phyloP scores from a whole-genome alignment of 2,797 vertebrate species.

The Channa striata region DNA sequence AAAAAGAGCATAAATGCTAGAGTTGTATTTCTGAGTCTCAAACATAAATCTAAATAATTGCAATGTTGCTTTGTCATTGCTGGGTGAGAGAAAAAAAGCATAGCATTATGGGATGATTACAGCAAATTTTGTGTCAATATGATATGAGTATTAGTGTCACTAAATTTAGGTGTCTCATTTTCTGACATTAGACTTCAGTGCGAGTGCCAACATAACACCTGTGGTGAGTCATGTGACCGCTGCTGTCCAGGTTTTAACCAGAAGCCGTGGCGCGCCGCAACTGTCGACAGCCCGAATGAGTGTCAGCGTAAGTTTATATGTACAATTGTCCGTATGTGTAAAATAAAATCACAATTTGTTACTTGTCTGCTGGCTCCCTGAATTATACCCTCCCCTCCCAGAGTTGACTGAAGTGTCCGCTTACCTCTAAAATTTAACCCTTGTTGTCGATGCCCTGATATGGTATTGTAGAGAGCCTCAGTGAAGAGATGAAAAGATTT shows the following conservation, averaged over 20 bases:
- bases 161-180: slow-evolving; percentile 25
- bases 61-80: neutral
- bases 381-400: slow-evolving; percentile 35
- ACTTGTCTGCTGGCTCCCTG: slow-evolving; percentile 42
- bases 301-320: slow-evolving; percentile 89
- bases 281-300: slow-evolving; percentile 82
- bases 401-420: slow-evolving; percentile 57
- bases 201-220: slow-evolving; percentile 93
- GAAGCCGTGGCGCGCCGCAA: slow-evolving; percentile 89
- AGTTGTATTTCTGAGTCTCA: neutral
- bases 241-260: slow-evolving; percentile 93
- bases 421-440: slow-evolving; percentile 57
- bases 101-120: no score
- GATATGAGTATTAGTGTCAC: neutral
- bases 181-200: slow-evolving; percentile 86
- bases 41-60: slow-evolving; percentile 1
- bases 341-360: slow-evolving; percentile 29
- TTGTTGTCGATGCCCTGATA: slow-evolving; percentile 75
- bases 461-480: slow-evolving; percentile 67
- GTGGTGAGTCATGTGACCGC: slow-evolving; percentile 90
- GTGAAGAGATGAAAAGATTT: slow-evolving; percentile 61
- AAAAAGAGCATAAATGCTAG: neutral
- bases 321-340: slow-evolving; percentile 27
- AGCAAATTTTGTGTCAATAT: neutral
- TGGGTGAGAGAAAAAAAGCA: neutral